Evolutionary conservation across 2,797 vertebrate species (phyloP), one percentile per base, ranked within the genome.

Genomic region (Phoxinus dragarum): DNA sequence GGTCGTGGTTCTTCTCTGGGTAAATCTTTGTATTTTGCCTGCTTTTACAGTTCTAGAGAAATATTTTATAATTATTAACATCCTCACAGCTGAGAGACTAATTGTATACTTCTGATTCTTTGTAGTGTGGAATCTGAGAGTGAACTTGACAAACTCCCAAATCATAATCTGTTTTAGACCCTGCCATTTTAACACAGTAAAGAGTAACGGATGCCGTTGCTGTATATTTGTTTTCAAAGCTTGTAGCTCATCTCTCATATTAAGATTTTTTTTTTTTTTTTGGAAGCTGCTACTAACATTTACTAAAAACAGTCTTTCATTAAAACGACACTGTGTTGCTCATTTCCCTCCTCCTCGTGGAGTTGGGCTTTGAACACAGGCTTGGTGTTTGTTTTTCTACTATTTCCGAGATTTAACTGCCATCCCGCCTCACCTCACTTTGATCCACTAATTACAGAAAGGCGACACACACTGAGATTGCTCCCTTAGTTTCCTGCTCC

Each of bases 1-100:
- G 95, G 95, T 88, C 94, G 96, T 91, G 96, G 95, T 90, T 96
- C 97, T 86, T 97, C 97, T 91, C 88, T 97, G 94, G 97, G 97
- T 97, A 96, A 95, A 83, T 9, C 69, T 27, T n/a, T 27, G 23
- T 11, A 54, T 47, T 61, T 16, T 19, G 2, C 68, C 27, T 68
- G 59, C 52, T 69, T 82, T 40, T 71, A 19, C 34, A 64, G 9
- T 64, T 61, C 21, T 40, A n/a, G 21, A 36, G 47, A 40, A 56
- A 74, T 74, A 9, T 64, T 49, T 66, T 47, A 38, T 38, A 68
- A 67, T 56, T 76, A 77, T 77, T 54, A 84, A 59, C 16, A 36
- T 69, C 40, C 21, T 23, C 75, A 42, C 34, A n/a, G 6, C 23
- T n/a, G 54, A 42, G 47, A 80, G 19, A 36, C 52, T 64, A 77